Conservation (phyloP, 2,888 invertebrate genomes). For the Brenthis ino region DNA sequence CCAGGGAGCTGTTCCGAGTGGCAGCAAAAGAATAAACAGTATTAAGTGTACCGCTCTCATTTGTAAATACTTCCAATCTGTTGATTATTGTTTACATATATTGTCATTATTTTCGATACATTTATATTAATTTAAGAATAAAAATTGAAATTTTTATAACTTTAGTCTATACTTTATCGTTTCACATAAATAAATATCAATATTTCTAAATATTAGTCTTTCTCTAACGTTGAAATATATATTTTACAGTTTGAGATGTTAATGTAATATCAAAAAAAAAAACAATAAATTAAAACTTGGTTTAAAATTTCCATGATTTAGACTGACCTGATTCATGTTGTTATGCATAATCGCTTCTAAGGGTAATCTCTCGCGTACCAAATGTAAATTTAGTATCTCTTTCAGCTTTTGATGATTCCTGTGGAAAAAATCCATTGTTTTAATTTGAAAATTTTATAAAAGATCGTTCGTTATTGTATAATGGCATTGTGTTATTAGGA, state of each 20-base stretch:
- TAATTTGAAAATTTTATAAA: not conserved
- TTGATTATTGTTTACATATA: not conserved
- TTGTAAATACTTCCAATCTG: slow-evolving; percentile 1
- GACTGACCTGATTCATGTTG: slow-evolving; percentile 85
- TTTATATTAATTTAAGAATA: too few relatives aligned
- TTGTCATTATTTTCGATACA: not conserved
- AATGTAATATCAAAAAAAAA: not conserved
- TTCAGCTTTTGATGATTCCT: slow-evolving; percentile 87
- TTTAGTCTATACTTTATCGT: too few relatives aligned
- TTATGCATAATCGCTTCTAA: slow-evolving; percentile 88
- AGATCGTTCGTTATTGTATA: too few relatives aligned
- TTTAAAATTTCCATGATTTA: slow-evolving; percentile 38
- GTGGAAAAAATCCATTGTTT: slow-evolving; percentile 22
- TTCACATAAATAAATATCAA: too few relatives aligned
- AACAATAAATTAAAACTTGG: not conserved
- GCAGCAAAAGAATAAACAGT: slow-evolving; percentile 37
- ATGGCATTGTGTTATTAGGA: too few relatives aligned
- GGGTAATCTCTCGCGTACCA: slow-evolving; percentile 89
- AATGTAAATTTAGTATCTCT: slow-evolving; percentile 91
- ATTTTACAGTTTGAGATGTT: not conserved
- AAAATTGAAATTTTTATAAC: too few relatives aligned
- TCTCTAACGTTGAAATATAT: too few relatives aligned
- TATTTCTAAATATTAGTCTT: too few relatives aligned
- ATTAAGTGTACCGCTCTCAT: slow-evolving; percentile 10
- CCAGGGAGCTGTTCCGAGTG: slow-evolving; percentile 38